These are phyloP conservation scores for Iselma pallidipennis DNA, from an alignment of 2,888 invertebrate species.

Conservation along the genomic window DNA sequence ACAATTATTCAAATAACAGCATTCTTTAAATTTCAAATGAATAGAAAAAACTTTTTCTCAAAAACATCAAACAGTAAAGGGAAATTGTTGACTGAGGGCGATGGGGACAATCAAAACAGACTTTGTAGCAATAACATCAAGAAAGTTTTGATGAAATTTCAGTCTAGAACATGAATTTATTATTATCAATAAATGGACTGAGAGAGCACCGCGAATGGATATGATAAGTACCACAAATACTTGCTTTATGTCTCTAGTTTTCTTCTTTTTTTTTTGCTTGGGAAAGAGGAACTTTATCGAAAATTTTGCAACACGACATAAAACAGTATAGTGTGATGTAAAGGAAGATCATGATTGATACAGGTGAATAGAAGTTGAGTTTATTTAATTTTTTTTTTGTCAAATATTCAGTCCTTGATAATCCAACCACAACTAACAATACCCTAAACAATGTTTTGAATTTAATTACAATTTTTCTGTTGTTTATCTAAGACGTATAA, in stretches of 20 bases:
- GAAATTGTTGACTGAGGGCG: neutral
- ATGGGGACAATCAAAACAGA: conserved; percentile 4
- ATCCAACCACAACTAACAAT: neutral
- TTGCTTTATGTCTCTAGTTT: conserved; percentile 5
- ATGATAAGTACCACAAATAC: conserved; percentile 20
- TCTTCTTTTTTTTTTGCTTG: neutral
- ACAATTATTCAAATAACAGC: conserved; percentile 25
- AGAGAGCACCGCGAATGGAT: conserved; percentile 36
- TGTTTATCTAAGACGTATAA: conserved; percentile 16
- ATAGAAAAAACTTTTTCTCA: neutral
- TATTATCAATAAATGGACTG: conserved; percentile 17
- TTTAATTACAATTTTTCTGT: conserved; percentile 20
- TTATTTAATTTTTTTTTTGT: neutral
- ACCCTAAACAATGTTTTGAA: neutral
- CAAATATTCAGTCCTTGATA: conserved; percentile 10
- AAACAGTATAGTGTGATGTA: conserved; percentile 9
- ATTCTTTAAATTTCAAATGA: conserved; percentile 5
- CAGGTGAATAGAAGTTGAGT: conserved; percentile 25
- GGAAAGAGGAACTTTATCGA: conserved; percentile 13
- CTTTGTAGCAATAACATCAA: conserved; percentile 27
- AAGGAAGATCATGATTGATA: conserved; percentile 46
- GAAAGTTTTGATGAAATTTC: conserved; percentile 24
- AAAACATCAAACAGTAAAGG: neutral
- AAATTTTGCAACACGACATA: neutral
- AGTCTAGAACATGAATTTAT: conserved; percentile 20